These are phyloP conservation scores for Calephelis perditalis DNA, from an alignment of 2,888 invertebrate genomes.

Conservation along the genomic window DNA sequence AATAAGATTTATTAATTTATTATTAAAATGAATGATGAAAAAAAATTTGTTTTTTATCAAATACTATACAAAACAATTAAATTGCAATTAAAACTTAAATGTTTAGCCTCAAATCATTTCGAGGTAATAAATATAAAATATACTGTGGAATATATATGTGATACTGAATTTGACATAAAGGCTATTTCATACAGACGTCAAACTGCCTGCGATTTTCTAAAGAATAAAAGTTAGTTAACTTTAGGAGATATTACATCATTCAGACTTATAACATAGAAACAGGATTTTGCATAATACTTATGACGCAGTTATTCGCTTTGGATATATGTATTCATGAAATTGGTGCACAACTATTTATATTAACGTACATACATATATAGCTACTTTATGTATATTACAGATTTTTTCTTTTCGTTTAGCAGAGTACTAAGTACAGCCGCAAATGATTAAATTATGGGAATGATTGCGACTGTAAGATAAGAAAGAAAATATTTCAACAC, in stretches of 20 bases:
- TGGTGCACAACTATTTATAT: too few species aligned
- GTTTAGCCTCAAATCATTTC: slow-evolving; percentile 5
- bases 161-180: background rate
- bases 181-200: background rate
- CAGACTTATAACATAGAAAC: background rate
- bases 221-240: too few species aligned
- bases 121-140: slow-evolving; percentile 9
- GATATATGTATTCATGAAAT: too few species aligned
- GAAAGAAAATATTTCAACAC: too few species aligned
- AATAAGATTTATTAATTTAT: background rate
- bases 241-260: background rate
- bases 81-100: slow-evolving; percentile 4
- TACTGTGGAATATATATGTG: slow-evolving; percentile 7
- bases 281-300: too few species aligned
- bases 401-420: too few species aligned
- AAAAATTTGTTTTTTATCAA: background rate
- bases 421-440: too few species aligned
- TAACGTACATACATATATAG: too few species aligned
- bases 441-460: too few species aligned
- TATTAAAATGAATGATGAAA: background rate
- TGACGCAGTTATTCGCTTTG: too few species aligned
- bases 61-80: slow-evolving; percentile 4
- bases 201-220: background rate
- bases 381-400: too few species aligned
- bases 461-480: too few species aligned